These are phyloP conservation scores for Paramormyrops kingsleyae DNA, from an alignment of 2,113 vertebrate genomes.

Conservation along the genomic window DNA sequence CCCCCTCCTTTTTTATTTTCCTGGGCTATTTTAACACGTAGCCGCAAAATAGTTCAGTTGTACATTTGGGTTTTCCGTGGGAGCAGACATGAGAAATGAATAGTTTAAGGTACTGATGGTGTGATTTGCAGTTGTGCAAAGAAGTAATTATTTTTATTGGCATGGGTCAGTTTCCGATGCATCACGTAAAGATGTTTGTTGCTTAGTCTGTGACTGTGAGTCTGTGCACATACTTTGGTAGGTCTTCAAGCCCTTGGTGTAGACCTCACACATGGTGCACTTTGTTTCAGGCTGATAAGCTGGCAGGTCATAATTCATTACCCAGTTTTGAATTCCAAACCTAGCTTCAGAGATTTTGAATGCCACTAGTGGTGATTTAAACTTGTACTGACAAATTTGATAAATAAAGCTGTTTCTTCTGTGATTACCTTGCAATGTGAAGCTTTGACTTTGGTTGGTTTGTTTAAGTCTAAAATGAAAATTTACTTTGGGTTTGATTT, in stretches of 20 bases:
- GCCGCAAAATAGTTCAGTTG: slow-evolving; percentile 32
- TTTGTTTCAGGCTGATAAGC: background rate
- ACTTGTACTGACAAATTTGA: background rate
- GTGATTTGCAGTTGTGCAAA: background rate
- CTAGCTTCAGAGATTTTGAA: background rate
- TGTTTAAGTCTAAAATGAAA: background rate
- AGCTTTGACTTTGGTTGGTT: background rate
- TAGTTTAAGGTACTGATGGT: background rate
- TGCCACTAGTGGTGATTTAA: background rate
- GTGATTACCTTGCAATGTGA: background rate
- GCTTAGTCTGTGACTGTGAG: background rate
- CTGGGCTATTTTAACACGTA: slow-evolving; percentile 48
- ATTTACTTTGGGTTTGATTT: slow-evolving; percentile 28
- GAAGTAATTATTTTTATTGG: background rate
- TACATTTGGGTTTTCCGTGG: slow-evolving; percentile 15
- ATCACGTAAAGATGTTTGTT: background rate
- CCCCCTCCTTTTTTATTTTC: slow-evolving; percentile 35
- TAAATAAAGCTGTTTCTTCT: background rate
- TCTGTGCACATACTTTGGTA: background rate
- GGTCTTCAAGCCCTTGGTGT: background rate
- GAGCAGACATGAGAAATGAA: background rate
- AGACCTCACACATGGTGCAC: background rate
- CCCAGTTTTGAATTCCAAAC: background rate
- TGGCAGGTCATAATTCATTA: background rate
- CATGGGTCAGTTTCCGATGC: background rate